Base-by-base conservation (phyloP, 2,113 vertebrate genomes). In the Nothobranchius furzeri region DNA sequence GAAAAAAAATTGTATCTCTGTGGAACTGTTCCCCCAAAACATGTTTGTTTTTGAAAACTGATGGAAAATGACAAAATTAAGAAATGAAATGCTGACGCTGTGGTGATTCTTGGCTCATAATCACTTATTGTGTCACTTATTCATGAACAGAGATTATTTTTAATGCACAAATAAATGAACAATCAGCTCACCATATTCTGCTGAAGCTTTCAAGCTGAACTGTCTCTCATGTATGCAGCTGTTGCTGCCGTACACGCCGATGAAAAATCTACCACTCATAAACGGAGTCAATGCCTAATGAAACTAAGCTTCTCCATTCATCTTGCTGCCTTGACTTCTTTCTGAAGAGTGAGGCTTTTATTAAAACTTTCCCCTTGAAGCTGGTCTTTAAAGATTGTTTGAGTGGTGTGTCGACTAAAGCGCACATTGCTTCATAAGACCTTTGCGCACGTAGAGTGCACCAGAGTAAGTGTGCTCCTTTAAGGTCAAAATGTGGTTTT, bases 171-270 rank as follows among this genome's bases (percentile, higher is more conserved):
- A 49, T 17, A n/a, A n/a, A 8, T 15, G 25, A 54, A 13, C 12
- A 35, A 6, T 12, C 7, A 52, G 24, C 20, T 1, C 1, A 12
- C 24, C 24, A 30, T 40, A 46, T 47, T 37, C 17, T 58, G 42
- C 62, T 54, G 24, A 40, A 59, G 43, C 47, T 66, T 66, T 70
- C 52, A 2, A 58, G 46, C 61, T 48, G 36, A 3, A 58, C 4
- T 47, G 7, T 17, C 15, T 48, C 14, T 45, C 10, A 11, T 45
- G 9, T 45, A 7, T 49, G 47, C 14, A 49, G 46, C 2, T 49
- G 1, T n/a, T 7, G 47, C n/a, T n/a, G 47, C 15, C 17, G 14
- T 17, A 49, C 15, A n/a, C 8, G 2, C 15, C 17, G 47, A 49
- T 49, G 47, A 49, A 49, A n/a, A 49, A n/a, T 11, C 7, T 13